Conservation (phyloP, 2,888 invertebrate species). For the Drosophila robusta region DNA sequence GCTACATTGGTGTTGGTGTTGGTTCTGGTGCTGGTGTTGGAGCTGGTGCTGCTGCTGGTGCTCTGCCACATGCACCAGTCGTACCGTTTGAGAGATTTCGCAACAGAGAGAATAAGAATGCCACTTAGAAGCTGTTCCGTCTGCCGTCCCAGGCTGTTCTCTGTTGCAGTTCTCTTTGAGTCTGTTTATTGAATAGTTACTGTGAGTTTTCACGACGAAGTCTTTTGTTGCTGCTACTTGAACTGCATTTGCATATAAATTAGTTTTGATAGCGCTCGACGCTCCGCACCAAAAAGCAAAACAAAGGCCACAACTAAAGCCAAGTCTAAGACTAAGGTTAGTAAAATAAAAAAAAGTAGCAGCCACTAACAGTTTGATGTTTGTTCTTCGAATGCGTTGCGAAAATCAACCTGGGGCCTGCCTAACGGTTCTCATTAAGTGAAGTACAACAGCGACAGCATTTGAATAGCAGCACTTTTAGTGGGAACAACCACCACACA, state of each 20-base stretch:
- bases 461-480: constrained; percentile 56
- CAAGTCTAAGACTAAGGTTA: constrained; percentile 9
- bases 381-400: constrained; percentile 74
- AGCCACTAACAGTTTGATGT: constrained; percentile 64
- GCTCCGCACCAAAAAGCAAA: constrained; percentile 17
- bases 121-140: constrained; percentile 36
- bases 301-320: constrained; percentile 29
- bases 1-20: constrained; percentile 54
- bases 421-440: constrained; percentile 76
- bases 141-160: constrained; percentile 21
- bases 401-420: constrained; percentile 60
- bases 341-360: constrained; percentile 17
- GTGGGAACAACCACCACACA: constrained; percentile 62
- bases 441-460: constrained; percentile 61
- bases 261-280: constrained; percentile 69
- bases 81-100: constrained; percentile 49
- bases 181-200: constrained; percentile 55
- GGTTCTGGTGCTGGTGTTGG: constrained; percentile 42
- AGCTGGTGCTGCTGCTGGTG: constrained; percentile 31
- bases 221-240: constrained; percentile 72
- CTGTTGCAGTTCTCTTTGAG: constrained; percentile 38
- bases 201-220: constrained; percentile 45
- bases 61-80: constrained; percentile 28
- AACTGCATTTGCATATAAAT: constrained; percentile 80
- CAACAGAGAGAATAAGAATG: constrained; percentile 45